A percentile compares a stretch with the other conserved stretches of the same genome.
Conservation (phyloP, 2,797 vertebrate species). For the Mormyrus proboscirostris region DNA sequence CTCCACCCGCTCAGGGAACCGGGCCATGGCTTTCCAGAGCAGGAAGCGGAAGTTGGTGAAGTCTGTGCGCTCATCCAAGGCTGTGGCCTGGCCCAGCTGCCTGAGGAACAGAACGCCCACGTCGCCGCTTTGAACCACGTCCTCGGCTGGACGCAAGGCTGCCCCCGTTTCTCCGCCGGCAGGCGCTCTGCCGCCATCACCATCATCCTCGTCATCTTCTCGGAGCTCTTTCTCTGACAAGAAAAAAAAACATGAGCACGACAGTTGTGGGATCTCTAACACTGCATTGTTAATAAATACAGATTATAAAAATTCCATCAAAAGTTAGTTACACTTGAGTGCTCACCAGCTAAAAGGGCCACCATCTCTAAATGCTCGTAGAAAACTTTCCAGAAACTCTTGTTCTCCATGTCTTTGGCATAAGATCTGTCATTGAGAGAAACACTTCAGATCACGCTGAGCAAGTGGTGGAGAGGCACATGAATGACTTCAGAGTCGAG, state of each 20-base stretch:
- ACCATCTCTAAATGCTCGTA: conserved; percentile 85
- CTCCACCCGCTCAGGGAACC: conserved; percentile 82
- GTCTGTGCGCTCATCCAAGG: conserved; percentile 71
- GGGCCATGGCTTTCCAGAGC: conserved; percentile 81
- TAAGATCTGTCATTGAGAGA: conserved; percentile 66
- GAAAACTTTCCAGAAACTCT: conserved; percentile 85
- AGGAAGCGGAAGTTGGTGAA: conserved; percentile 86
- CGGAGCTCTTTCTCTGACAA: conserved; percentile 73
- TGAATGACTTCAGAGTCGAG: background rate
- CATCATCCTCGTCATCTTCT: conserved; percentile 36
- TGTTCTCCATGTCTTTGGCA: conserved; percentile 90
- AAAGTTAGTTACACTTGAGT: background rate
- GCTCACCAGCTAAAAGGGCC: conserved; percentile 75
- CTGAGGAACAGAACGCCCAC: conserved; percentile 69
- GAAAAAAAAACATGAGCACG: background rate
- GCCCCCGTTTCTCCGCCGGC: conserved; percentile 17
- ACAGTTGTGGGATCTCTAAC: background rate
- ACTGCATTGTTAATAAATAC: background rate
- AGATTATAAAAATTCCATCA: background rate
- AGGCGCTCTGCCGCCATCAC: background rate
- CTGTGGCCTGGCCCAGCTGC: conserved; percentile 55
- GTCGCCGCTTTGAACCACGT: conserved; percentile 60
- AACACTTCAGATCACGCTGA: background rate
- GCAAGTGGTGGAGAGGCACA: background rate
- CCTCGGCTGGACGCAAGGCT: conserved; percentile 41